Evolutionary conservation across 2,113 vertebrate species (phyloP), one percentile per base, ranked within the genome.

Genomic region (Poecilia latipinna): DNA sequence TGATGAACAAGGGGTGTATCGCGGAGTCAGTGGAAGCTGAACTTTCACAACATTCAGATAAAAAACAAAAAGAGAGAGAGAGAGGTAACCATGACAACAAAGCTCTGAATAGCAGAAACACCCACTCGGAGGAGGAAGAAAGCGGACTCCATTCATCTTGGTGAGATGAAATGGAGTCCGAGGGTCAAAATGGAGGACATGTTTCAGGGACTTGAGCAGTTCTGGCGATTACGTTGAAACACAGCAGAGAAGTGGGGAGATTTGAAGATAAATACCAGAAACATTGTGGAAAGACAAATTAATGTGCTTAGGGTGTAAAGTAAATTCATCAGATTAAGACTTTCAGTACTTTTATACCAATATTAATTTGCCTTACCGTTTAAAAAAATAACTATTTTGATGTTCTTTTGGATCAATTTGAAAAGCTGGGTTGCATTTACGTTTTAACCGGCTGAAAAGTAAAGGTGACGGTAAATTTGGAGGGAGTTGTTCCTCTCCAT

Each of bases 61-160:
- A 32, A 32, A 32, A 32, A 32, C 32, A 37, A 37, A 64, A 0
- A 69, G 44, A 2, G 57, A 63, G 67, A 69, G 44, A 2, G 57
- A 63, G 67, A 17, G 62, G 74, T 33, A 69, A 51, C 31, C 42
- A 44, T 44, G 42, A 44, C 13, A 44, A 65, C 62, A 48, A 69
- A 77, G 57, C 39, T 68, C 13, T 28, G 48, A 54, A 48, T 17
- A 48, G 15, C 44, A 48, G 44, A 48, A 48, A 37, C 29, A 69
- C 66, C 4, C 60, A 48, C 32, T 61, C 17, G 51, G 29, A 68
- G 44, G 19, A 26, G 44, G 4, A 39, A 62, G 33, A 31, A 69
- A 57, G 51, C 22, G 3, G 51, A 57, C 19, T 24, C 22, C 15
- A 33, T 8, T n/a, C 26, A 12, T 61, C 48, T n/a, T 29, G 39